Base-by-base conservation (phyloP, 2,888 invertebrate genomes). In the Sicus ferrugineus region DNA sequence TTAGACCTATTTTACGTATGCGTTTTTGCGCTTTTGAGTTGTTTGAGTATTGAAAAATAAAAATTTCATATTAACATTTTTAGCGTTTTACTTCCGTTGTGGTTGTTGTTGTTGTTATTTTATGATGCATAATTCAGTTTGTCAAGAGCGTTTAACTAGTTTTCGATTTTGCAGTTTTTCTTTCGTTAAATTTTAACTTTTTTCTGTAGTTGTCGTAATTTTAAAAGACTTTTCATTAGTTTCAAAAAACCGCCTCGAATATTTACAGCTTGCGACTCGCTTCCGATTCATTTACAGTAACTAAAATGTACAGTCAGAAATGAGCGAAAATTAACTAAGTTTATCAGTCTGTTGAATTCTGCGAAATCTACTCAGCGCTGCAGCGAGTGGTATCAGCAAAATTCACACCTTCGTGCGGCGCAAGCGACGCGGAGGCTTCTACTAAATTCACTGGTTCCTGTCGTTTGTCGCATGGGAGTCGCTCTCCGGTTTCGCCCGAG, bases 281-380 rank as follows among this genome's bases (percentile, higher is more conserved):
- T 26, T 28, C 30, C n/a, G 23, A 30, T 65, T 31, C 3, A 64
- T 72, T 64, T 66, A 48, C 58, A 48, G 7, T 54, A 48, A 34
- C 31, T 31, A 38, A 31, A 42, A 38, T 69, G 31, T 56, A 63
- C 31, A 68, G 9, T 14, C 56, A 48, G 9, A 65, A 65, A 65
- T 54, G 19, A 54, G 72, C 54, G 61, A 63, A 73, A 72, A 72
- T 70, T 69, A 82, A 81, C 80, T 81, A 82, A 81, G 77, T 80
- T 76, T 82, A 82, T 82, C 81, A 82, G 81, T 82, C 81, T 82
- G 78, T 80, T 78, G 70, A 79, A 75, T 64, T 58, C 46, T 61
- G 7, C 14, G 48, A 67, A 67, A 58, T 52, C 42, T 28, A 52
- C 23, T 54, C 50, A 16, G 11, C 14, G 11, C 21, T 54, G 6